Conservation (phyloP, 2,797 vertebrate genomes). For the Mormyrus proboscirostris region DNA sequence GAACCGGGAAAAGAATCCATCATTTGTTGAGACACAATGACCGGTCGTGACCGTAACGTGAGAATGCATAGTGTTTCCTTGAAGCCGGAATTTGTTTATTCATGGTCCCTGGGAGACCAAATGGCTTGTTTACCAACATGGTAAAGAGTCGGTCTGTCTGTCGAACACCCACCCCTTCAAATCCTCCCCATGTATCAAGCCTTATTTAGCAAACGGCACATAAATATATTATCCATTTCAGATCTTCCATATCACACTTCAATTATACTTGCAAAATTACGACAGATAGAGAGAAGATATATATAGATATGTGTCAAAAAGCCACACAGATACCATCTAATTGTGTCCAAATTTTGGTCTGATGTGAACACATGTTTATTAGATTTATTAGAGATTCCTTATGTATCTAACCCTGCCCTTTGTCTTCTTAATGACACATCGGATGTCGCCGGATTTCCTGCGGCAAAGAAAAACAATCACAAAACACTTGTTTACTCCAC, state of each 20-base stretch:
- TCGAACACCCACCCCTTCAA: neutral
- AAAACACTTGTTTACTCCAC: no score
- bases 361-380: no score
- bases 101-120: neutral
- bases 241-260: neutral
- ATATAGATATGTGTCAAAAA: neutral
- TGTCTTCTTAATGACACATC: no score
- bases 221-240: neutral
- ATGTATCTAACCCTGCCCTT: no score
- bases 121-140: neutral
- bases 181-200: neutral
- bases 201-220: neutral
- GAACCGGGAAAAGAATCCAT: neutral
- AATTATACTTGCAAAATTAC: neutral
- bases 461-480: no score
- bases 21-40: neutral
- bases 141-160: neutral
- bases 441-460: no score
- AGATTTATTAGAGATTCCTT: no score
- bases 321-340: neutral
- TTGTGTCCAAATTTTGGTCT: no score
- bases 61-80: neutral
- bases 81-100: slow-evolving; percentile 14
- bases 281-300: neutral
- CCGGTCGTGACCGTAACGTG: neutral